A percentile compares a stretch with the other conserved stretches of the same genome.
These are phyloP conservation scores for Dendroctonus valens DNA, from an alignment of 1,140 invertebrate species.

Conservation along the genomic window DNA sequence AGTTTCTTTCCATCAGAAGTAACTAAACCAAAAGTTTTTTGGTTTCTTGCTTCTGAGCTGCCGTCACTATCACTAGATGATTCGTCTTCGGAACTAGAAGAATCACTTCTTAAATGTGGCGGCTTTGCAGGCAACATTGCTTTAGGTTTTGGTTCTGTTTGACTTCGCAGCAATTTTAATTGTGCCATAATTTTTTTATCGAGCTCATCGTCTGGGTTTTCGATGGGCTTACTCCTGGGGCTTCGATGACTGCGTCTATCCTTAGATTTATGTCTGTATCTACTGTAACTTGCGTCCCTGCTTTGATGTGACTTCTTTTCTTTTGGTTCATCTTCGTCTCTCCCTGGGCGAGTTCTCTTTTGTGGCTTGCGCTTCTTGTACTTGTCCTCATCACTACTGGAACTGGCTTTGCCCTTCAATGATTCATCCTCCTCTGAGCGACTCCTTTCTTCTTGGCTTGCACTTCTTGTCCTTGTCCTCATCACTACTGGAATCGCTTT, in stretches of 20 bases:
- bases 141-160: constrained; percentile 15
- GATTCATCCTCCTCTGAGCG: background rate
- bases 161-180: constrained; percentile 25
- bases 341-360: background rate
- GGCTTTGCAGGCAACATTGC: constrained; percentile 21
- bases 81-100: constrained; percentile 9
- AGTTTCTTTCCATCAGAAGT: constrained; percentile 54
- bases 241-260: background rate
- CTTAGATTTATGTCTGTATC: background rate
- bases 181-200: constrained; percentile 32
- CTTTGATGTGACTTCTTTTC: background rate
- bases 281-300: background rate
- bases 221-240: background rate
- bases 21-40: constrained; percentile 51
- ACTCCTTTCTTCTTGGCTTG: constrained; percentile 36
- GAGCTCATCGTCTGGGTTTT: constrained; percentile 24
- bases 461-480: constrained; percentile 48
- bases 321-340: background rate
- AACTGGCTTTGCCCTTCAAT: constrained; percentile 14
- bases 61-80: background rate
- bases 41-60: constrained; percentile 31
- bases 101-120: constrained; percentile 11
- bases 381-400: constrained; percentile 1
- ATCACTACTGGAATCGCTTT: constrained; percentile 48
- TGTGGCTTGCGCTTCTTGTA: background rate